Conservation (phyloP, 2,113 vertebrate species). For the Toxotes jaculatrix region DNA sequence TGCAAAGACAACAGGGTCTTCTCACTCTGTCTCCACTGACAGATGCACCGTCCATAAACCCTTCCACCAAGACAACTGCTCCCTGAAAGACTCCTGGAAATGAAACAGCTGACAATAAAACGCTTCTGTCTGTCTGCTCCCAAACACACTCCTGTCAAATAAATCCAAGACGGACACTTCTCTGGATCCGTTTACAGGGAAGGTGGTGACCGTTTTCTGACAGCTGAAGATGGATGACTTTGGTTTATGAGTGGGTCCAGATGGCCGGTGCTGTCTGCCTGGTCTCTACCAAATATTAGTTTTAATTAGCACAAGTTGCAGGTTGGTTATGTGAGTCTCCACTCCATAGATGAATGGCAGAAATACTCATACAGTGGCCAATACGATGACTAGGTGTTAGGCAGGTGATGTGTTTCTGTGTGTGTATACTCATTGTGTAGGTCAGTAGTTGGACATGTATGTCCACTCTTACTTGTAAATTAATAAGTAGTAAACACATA, state of each 20-base stretch:
- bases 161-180: constrained; percentile 57
- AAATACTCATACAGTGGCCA: not conserved
- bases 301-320: constrained; percentile 59
- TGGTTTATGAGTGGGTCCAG: constrained; percentile 62
- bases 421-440: not conserved
- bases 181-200: constrained; percentile 59
- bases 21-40: constrained; percentile 23
- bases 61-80: constrained; percentile 53
- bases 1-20: constrained; percentile 28
- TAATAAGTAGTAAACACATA: not conserved
- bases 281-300: constrained; percentile 38
- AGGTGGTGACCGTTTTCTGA: constrained; percentile 59
- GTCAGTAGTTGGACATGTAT: not conserved
- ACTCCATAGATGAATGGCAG: constrained; percentile 1
- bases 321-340: constrained; percentile 4
- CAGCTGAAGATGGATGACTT: constrained; percentile 62
- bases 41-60: constrained; percentile 60
- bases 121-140: constrained; percentile 49
- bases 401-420: constrained; percentile 8
- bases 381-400: not conserved
- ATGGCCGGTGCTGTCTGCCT: constrained; percentile 51
- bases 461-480: not conserved
- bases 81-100: constrained; percentile 66
- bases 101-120: constrained; percentile 77
- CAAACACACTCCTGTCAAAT: constrained; percentile 72